A percentile compares a stretch with the other conserved stretches of the same genome.
phyloP scores from a whole-genome alignment of 2,113 vertebrate species.

The Bufo gargarizans region DNA sequence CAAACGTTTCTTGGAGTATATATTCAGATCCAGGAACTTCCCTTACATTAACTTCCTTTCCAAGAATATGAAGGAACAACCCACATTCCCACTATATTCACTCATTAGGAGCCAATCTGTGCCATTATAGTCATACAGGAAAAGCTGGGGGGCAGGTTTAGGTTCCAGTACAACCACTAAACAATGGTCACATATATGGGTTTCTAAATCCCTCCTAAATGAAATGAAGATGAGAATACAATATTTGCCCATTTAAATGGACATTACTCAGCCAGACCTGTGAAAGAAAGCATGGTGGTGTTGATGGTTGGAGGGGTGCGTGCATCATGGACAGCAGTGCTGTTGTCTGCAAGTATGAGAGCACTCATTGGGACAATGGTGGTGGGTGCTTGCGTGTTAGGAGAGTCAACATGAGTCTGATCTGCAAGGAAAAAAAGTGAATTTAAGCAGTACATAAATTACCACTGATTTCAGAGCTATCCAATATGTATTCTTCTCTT shows the following conservation, averaged over 20 bases:
- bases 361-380: not conserved
- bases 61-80: too few relatives aligned
- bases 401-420: not conserved
- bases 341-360: conserved; percentile 9
- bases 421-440: conserved; percentile 19
- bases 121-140: too few relatives aligned
- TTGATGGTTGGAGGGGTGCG: conserved; percentile 29
- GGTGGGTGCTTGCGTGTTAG: not conserved
- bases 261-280: conserved; percentile 8
- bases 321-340: conserved; percentile 25
- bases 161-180: too few relatives aligned
- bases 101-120: too few relatives aligned
- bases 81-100: too few relatives aligned
- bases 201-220: not conserved
- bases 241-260: not conserved
- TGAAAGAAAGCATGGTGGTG: not conserved
- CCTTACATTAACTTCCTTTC: too few relatives aligned
- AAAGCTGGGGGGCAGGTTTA: too few relatives aligned
- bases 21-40: too few relatives aligned
- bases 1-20: too few relatives aligned
- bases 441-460: not conserved
- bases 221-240: not conserved
- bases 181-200: too few relatives aligned
- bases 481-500: too few relatives aligned
- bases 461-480: not conserved